Base-by-base conservation (phyloP, 2,888 invertebrate species). In the Polydrusus pterygomalis region DNA sequence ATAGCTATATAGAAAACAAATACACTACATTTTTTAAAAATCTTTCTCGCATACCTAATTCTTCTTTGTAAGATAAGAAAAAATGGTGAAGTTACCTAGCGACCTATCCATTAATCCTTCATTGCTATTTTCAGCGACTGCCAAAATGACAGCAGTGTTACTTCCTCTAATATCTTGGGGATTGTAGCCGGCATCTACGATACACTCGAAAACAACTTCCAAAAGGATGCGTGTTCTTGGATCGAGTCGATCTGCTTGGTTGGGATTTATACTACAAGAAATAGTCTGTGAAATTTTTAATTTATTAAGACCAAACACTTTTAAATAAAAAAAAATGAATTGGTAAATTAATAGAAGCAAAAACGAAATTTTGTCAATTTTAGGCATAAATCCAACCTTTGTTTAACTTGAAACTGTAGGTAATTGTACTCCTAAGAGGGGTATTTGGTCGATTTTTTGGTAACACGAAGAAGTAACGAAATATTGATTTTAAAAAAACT, bases 1-100 rank as follows among this genome's bases (percentile, higher is more conserved):
- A 97, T 96, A 15, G 49, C 60, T 62, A 65, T 5, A 25, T 5
- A 25, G 25, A 25, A 25, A 25, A 25, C 1, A 25, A 25, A 5
- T n/a, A n/a, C n/a, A n/a, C n/a, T n/a, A n/a, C n/a, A n/a, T n/a
- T n/a, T n/a, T n/a, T n/a, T n/a, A n/a, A n/a, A n/a, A n/a, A n/a
- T n/a, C n/a, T 34, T 34, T 9, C 34, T 34, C 2, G 34, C 8
- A 6, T 34, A 10, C 2, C 2, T 8, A 34, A 34, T 34, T 8
- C 1, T 43, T 9, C 1, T 43, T n/a, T 43, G 3, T n/a, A n/a
- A 3, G 13, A 1, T 43, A 43, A 6, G 1, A 34, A 10, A 2
- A 34, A 34, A 10, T 34, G 34, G 8, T 8, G 34, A 8, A 34
- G 1, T 65, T 72, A 18, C 77, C 70, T 43, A 54, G 40, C 15